A percentile compares a stretch with the other conserved stretches of the same genome.
Conservation (phyloP, 2,888 invertebrate genomes). For the Saturnia japonica region DNA sequence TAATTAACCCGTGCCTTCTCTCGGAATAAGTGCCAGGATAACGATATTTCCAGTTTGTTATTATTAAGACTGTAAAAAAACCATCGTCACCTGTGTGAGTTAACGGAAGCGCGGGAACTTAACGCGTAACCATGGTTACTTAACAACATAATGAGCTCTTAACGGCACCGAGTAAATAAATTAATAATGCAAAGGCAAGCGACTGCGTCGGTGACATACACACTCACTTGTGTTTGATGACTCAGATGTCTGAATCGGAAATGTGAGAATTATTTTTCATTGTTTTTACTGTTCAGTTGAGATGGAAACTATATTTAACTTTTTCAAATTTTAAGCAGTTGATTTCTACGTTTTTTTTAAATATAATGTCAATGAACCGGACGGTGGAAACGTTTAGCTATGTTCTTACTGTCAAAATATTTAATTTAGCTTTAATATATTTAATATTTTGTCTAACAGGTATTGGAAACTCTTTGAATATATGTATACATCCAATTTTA, state of each 20-base stretch:
- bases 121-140: conserved; percentile 20
- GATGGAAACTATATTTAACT: not conserved
- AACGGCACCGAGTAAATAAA: conserved; percentile 28
- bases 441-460: not conserved
- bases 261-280: conserved; percentile 12
- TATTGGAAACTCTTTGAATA: no score
- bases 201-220: not conserved
- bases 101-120: conserved; percentile 26
- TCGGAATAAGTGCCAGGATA: not conserved
- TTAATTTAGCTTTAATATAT: not conserved
- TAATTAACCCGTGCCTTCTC: not conserved
- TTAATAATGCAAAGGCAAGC: conserved; percentile 18
- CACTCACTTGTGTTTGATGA: conserved; percentile 8
- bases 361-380: not conserved
- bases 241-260: conserved; percentile 11
- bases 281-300: not conserved
- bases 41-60: not conserved
- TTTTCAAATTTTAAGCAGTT: not conserved
- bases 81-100: conserved; percentile 21
- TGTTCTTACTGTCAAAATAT: not conserved
- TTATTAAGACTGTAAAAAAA: conserved; percentile 6
- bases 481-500: not conserved
- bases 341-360: not conserved
- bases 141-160: conserved; percentile 28
- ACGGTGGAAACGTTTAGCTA: not conserved